Base-by-base conservation (phyloP, 2,113 vertebrate species). In the Boleophthalmus pectinirostris region DNA sequence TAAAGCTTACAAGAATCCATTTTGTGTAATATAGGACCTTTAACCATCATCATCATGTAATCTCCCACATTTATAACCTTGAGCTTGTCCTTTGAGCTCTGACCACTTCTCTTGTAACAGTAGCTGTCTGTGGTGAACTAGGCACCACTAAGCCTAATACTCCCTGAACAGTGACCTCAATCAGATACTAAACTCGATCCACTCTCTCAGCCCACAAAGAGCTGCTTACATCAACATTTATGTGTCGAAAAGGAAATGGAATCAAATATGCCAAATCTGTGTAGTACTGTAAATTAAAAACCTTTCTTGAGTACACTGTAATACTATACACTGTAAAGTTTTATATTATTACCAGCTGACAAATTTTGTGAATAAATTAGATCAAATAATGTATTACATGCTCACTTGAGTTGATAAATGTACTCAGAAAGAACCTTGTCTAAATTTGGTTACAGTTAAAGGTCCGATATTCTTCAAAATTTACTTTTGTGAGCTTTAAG, bases 131-230 rank as follows among this genome's bases (percentile, higher is more conserved):
- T 54, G 79, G 87, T 85, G 81, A 88, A 70, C 49, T 1, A 7
- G 69, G 77, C 78, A 67, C 58, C 72, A 69, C 78, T 69, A 69
- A 83, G 72, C 65, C 81, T 63, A 58, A 66, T 69, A 73, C 67
- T 74, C 74, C 80, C 72, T 83, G 69, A 75, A 74, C 73, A 78
- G 68, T 77, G 82, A 88, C 77, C 80, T 89, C 76, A 64, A 75
- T 88, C 80, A 84, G 61, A 83, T 25, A 49, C 47, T 82, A 82
- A 89, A 92, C 84, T 66, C 75, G 83, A 91, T 90, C 88, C 80
- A 89, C 84, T 85, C 73, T 23, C 0, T n/a, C 51, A 54, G 85
- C 68, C 83, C 80, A 78, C 69, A 68, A 76, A 58, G 18, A 82
- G 67, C 72, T 69, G 70, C 69, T 78, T n/a, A 69, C 74, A 76